Percentiles rank a stretch among this genome's conserved stretches.
phyloP scores from a whole-genome alignment of 2,113 vertebrate species.

The Paradisaea rubra region DNA sequence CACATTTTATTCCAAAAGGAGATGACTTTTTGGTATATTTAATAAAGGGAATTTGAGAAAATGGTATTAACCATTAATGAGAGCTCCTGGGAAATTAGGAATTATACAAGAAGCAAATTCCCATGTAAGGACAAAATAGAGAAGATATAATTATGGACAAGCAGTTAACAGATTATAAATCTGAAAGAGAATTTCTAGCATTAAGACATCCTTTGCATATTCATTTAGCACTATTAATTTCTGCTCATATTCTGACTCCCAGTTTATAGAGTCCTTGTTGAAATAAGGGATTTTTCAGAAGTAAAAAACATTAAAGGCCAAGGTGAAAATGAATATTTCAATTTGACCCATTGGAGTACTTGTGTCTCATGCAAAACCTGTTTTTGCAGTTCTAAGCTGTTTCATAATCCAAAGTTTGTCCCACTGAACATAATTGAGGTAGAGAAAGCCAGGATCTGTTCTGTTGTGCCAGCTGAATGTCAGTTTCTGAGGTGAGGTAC shows the following conservation, averaged over 20 bases:
- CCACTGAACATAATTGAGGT: not conserved
- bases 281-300: not conserved
- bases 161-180: conserved; percentile 12
- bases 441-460: not conserved
- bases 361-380: not conserved
- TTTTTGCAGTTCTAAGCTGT: not conserved
- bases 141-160: conserved; percentile 37
- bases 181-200: not conserved
- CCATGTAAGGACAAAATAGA: not conserved
- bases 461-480: not conserved
- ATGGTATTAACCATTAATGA: conserved; percentile 51
- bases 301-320: not conserved
- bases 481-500: not conserved
- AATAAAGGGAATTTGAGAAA: conserved; percentile 50
- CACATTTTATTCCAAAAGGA: conserved; percentile 15
- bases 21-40: conserved; percentile 42
- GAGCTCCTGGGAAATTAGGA: conserved; percentile 50
- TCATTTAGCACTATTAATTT: not conserved
- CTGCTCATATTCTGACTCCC: not conserved
- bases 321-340: not conserved
- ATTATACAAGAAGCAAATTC: conserved; percentile 4
- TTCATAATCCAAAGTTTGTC: not conserved
- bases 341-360: not conserved
- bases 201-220: not conserved
- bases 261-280: not conserved